Conservation (phyloP, 2,888 invertebrate genomes). For the Acronicta alni region DNA sequence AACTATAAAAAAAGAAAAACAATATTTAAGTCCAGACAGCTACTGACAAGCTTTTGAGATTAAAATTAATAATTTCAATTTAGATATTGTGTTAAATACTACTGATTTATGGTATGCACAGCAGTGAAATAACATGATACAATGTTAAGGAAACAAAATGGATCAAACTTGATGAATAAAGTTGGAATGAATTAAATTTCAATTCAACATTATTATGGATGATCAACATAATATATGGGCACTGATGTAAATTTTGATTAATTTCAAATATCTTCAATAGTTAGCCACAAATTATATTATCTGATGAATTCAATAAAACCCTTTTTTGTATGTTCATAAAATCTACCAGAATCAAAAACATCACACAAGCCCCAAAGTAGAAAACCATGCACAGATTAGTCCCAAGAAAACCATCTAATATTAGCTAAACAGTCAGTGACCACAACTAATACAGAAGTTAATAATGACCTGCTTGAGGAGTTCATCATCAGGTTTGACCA, state of each 20-base stretch:
- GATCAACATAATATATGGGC: constrained; percentile 27
- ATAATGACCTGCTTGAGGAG: constrained; percentile 87
- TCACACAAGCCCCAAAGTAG: constrained; percentile 39
- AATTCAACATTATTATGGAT: constrained; percentile 23
- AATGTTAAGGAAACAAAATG: constrained; percentile 56
- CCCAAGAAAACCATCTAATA: constrained; percentile 40
- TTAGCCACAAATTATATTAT: constrained; percentile 16
- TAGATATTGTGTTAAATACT: background rate
- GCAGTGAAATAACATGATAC: background rate
- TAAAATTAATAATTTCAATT: background rate
- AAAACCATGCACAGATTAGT: constrained; percentile 64
- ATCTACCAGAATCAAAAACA: background rate
- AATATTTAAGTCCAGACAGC: background rate
- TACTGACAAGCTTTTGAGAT: background rate
- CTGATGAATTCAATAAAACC: constrained; percentile 5
- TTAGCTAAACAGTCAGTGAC: constrained; percentile 60
- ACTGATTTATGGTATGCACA: constrained; percentile 5
- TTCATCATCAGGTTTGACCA: constrained; percentile 88
- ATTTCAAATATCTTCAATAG: constrained; percentile 2
- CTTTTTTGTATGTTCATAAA: background rate
- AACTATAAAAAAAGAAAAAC: constrained; percentile 69
- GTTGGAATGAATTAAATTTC: constrained; percentile 12
- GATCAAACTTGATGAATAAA: constrained; percentile 74
- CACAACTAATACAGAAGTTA: constrained; percentile 57
- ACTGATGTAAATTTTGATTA: constrained; percentile 23